Conservation (phyloP, 2,888 invertebrate genomes). For the Plemyria rubiginata region DNA sequence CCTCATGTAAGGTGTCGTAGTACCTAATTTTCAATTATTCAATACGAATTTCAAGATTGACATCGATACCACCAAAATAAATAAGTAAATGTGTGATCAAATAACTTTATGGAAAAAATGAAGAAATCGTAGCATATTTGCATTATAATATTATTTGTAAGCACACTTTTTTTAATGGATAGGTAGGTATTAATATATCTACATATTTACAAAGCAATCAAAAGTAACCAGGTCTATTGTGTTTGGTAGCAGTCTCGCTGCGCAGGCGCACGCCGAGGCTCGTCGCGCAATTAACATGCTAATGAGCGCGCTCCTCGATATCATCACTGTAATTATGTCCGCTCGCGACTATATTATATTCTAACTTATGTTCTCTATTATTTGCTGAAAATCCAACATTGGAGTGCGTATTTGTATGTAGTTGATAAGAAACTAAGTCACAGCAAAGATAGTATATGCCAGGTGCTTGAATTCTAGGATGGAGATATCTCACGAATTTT, state of each 20-base stretch:
- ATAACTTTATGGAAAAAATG: conserved; percentile 16
- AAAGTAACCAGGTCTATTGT: conserved; percentile 58
- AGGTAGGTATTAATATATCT: conserved; percentile 14
- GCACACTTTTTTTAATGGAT: conserved; percentile 18
- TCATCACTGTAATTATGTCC: conserved; percentile 80
- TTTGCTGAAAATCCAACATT: conserved; percentile 60
- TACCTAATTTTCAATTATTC: conserved; percentile 29
- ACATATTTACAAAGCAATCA: conserved; percentile 50
- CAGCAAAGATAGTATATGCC: conserved; percentile 44
- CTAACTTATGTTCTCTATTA: conserved; percentile 62
- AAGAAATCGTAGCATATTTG: conserved; percentile 9
- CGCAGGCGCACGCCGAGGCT: conserved; percentile 53
- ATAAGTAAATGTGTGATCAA: conserved; percentile 12
- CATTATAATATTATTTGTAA: conserved; percentile 3
- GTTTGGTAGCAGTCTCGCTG: conserved; percentile 43
- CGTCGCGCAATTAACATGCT: conserved; percentile 81
- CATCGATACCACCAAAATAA: conserved; percentile 21
- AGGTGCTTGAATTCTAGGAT: conserved; percentile 54
- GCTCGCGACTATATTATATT: conserved; percentile 72
- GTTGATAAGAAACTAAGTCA: conserved; percentile 5
- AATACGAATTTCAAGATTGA: conserved; percentile 27
- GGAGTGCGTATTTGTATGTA: conserved; percentile 34
- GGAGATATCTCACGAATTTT: conserved; percentile 80
- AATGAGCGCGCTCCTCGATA: conserved; percentile 79
- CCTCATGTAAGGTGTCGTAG: conserved; percentile 31